Evolutionary conservation across 2,113 vertebrate genomes (phyloP).

Genomic region (Halcyon malimbica): DNA sequence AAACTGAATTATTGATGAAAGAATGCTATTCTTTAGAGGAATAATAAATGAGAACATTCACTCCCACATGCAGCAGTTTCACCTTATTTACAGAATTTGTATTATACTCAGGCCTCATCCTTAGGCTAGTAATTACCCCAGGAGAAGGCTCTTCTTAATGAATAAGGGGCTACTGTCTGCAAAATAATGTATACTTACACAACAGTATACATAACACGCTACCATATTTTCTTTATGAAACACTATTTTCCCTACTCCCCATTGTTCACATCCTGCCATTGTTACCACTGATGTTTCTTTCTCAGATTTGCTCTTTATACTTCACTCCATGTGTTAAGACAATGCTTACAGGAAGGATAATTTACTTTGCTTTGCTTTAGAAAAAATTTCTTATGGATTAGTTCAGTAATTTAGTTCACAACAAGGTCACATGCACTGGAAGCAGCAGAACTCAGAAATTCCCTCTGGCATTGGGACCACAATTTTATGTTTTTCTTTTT

Average conservation of each 20-base stretch:
- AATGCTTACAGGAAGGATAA: neutral
- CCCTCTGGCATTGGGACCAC: fast-evolving
- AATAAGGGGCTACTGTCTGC: neutral
- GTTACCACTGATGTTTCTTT: neutral
- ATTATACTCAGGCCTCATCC: neutral
- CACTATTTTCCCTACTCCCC: neutral
- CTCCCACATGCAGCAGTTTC: neutral
- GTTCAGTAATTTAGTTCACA: neutral
- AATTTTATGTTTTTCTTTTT: neutral
- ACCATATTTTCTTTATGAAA: neutral
- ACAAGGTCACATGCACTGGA: neutral
- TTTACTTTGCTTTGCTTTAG: neutral
- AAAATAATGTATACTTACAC: neutral
- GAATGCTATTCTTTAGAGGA: constrained; percentile 29
- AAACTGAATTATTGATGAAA: constrained; percentile 60
- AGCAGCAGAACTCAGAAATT: neutral
- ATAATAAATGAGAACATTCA: neutral
- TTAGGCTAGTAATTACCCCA: neutral
- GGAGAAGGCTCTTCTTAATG: neutral
- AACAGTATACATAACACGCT: neutral
- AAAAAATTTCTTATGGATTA: neutral
- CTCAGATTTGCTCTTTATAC: neutral
- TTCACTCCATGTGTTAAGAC: neutral
- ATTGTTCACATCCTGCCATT: neutral
- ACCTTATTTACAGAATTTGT: constrained; percentile 46